Evolutionary conservation across 92 coral and sea anemone genomes (phyloP), one percentile per base, ranked within the genome.

Genomic region (Zoanthus sansibaricus): DNA sequence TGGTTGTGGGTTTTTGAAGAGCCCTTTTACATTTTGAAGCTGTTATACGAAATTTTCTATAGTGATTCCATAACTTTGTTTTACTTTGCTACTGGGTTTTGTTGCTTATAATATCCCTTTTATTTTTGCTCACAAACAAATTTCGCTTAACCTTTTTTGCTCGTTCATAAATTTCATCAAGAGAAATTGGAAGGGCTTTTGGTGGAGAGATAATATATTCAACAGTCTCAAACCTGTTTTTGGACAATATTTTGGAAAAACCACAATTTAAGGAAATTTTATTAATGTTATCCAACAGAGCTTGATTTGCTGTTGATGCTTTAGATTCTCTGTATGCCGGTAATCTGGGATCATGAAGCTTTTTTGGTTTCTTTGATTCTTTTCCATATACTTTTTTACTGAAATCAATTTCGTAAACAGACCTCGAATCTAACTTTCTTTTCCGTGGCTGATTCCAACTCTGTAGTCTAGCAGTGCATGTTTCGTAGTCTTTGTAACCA

Each of bases 21-120:
- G 62, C 87, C 45, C 78, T 83, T 83, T 83, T 83, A 67, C 87
- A 83, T 21, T 83, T 83, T 15, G 86, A 80, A n/a, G 86, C 86
- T 42, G 87, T 83, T 51, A 83, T 83, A 33, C 87, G 17, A 16
- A 68, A 25, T 37, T 83, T 83, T 70, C 87, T 83, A 61, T 83
- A 61, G 10, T 69, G 54, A 69, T 33, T 33, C 87, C 87, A 83
- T 7, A 33, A 15, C 45, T 83, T 61, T 15, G 16, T 44, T 61
- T 69, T 61, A 83, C 78, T 56, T n/a, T 56, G 64, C 64, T 56
- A 20, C 64, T 56, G 64, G 17, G 64, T 56, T 56, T 56, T 56
- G 64, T 56, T 56, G 64, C 64, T 56, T 56, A 56, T 56, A 15
- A 56, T 56, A 9, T 56, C 64, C 64, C 64, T 56, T 56, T 56